Conservation (phyloP, 2,888 invertebrate genomes). For the Auanema freiburgensis region DNA sequence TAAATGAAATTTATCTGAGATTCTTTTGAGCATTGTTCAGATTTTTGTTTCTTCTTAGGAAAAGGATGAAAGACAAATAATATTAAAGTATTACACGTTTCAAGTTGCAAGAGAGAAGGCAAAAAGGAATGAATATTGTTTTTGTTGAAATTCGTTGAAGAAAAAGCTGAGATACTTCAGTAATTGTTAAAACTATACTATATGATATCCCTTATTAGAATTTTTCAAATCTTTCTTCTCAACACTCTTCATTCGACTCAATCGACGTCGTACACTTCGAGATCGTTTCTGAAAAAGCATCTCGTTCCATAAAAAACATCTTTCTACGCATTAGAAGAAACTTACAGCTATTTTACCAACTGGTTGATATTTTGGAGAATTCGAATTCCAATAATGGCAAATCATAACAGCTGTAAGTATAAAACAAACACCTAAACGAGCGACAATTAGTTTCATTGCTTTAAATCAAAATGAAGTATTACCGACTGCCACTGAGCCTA, state of each 20-base stretch:
- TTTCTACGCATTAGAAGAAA: background rate
- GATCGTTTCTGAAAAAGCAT: constrained; percentile 45
- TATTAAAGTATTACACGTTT: too few relatives aligned
- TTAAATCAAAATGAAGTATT: constrained; percentile 1
- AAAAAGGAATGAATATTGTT: too few relatives aligned
- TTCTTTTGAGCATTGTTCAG: too few relatives aligned
- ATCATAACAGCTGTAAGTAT: constrained; percentile 61
- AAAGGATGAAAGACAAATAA: too few relatives aligned
- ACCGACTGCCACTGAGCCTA: constrained; percentile 58
- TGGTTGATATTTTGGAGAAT: constrained; percentile 58
- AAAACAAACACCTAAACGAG: constrained; percentile 55
- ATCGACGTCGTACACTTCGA: constrained; percentile 45
- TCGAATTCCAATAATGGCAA: constrained; percentile 62
- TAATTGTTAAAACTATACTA: constrained; percentile 25
- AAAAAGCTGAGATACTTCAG: too few relatives aligned
- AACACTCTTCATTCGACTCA: constrained; percentile 49
- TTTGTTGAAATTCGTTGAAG: too few relatives aligned
- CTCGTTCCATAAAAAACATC: background rate
- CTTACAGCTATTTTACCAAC: constrained; percentile 56
- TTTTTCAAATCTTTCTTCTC: constrained; percentile 34
- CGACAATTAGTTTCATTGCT: background rate
- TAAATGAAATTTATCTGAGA: too few relatives aligned
- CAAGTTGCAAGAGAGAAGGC: too few relatives aligned
- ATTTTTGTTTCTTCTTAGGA: too few relatives aligned
- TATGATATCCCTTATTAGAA: constrained; percentile 40